Percentiles rank a stretch among this genome's conserved stretches.
phyloP scores from a whole-genome alignment of 2,888 invertebrate species.

The Hyalella azteca region DNA sequence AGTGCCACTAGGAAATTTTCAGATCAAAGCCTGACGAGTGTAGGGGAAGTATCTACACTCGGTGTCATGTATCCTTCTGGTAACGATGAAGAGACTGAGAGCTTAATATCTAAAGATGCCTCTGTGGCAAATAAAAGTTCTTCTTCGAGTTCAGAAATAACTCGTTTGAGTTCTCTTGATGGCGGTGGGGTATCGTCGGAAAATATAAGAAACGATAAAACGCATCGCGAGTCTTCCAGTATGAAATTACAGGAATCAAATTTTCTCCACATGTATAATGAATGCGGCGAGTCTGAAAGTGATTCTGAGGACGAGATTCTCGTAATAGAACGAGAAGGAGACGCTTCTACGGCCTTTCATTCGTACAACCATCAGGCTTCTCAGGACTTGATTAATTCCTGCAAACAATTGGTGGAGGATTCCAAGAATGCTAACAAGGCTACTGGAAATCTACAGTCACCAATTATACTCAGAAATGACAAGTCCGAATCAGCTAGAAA shows the following conservation, averaged over 20 bases:
- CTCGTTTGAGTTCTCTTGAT: not conserved
- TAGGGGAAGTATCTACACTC: slow-evolving; percentile 9
- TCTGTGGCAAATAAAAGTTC: not conserved
- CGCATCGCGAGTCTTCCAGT: too few relatives aligned
- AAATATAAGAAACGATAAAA: too few relatives aligned
- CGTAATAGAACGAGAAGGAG: not conserved
- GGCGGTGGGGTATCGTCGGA: too few relatives aligned
- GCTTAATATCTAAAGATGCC: not conserved
- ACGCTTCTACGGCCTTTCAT: not conserved
- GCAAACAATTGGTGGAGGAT: too few relatives aligned
- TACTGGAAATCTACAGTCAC: not conserved
- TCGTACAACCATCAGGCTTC: too few relatives aligned
- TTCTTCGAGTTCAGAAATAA: not conserved
- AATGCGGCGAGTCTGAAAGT: not conserved
- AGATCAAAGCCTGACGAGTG: slow-evolving; percentile 6
- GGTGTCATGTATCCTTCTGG: not conserved
- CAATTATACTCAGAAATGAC: not conserved
- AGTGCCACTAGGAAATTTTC: not conserved
- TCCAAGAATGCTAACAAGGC: not conserved
- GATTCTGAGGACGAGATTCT: slow-evolving; percentile 22
- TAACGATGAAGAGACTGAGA: not conserved
- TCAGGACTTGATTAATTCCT: too few relatives aligned
- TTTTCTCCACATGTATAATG: not conserved
- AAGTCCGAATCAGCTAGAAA: not conserved
- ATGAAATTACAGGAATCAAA: too few relatives aligned